Evolutionary conservation across 2,797 vertebrate species (phyloP), one percentile per base, ranked within the genome.

Genomic region (Varecia variegata): DNA sequence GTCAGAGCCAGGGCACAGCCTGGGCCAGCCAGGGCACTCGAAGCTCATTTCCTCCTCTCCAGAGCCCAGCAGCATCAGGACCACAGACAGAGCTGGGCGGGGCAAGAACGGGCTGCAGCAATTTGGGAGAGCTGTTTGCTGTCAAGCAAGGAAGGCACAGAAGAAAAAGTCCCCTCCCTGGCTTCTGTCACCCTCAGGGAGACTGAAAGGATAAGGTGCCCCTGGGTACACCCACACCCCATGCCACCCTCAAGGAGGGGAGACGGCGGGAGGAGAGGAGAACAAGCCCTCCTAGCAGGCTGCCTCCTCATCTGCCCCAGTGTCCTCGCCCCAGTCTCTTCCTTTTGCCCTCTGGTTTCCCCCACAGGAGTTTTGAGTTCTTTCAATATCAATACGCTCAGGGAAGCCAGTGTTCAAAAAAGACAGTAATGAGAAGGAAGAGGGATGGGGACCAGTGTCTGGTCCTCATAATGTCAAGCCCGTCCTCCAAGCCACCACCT

Each of bases 401-500:
- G 56, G 35, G 43, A 76, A 54, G 7, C n/a, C n/a, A 23, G 9
- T 67, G 20, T 79, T 27, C 17, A 52, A 52, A 12, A 35, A 30
- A 18, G 20, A 47, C n/a, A 85, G 25, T 40, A 10, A 82, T 20
- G 54, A 79, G 54, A 54, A 87, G 70, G 30, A 76, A 7, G 5
- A 60, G 23, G 7, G 43, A 27, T n/a, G 20, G 56, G 25, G 60
- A 67, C 17, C 21, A 7, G 20, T 20, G 4, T 20, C 27, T 52
- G 15, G 27, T 70, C n/a, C 25, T 77, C 52, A 12, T 21, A 9
- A 7, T 5, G 25, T 17, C 32, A 27, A 50, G 40, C 43, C 52
- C 0, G 0, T 89, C 23, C 15, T n/a, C 2, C 13, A 20, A n/a
- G 68, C 38, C 9, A 2, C 68, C 12, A 11, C 35, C 35, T 67